Conservation (phyloP, 1,140 invertebrate species). For the Drosophila santomea region DNA sequence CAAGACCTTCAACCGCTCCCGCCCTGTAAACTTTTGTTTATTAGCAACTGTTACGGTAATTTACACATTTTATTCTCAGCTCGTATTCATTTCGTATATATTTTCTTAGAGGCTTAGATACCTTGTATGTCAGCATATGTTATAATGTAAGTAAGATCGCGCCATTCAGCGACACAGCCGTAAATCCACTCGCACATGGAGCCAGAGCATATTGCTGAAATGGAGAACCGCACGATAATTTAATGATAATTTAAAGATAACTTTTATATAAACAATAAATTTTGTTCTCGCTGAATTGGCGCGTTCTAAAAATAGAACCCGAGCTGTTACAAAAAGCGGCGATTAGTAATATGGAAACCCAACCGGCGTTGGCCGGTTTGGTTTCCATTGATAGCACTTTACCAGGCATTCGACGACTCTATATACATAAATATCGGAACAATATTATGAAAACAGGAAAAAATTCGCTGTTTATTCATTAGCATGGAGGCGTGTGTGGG, state of each 20-base stretch:
- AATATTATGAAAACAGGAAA: constrained; percentile 43
- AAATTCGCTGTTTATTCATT: constrained; percentile 44
- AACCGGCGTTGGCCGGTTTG: constrained; percentile 9
- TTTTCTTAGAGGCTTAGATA: background rate
- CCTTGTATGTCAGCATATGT: constrained; percentile 16
- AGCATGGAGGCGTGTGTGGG: constrained; percentile 23
- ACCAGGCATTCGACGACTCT: background rate
- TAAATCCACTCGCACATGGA: constrained; percentile 17
- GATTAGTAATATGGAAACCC: constrained; percentile 38
- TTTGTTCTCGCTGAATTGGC: constrained; percentile 40
- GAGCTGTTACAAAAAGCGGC: constrained; percentile 33
- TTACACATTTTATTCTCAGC: constrained; percentile 46
- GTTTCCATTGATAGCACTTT: constrained; percentile 21
- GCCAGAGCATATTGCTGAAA: constrained; percentile 33
- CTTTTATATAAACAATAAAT: constrained; percentile 75
- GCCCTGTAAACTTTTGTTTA: constrained; percentile 2
- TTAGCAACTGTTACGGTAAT: constrained; percentile 28
- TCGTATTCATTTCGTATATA: background rate
- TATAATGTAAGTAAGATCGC: constrained; percentile 45
- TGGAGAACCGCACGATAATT: constrained; percentile 63
- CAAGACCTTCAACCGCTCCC: background rate
- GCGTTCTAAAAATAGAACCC: constrained; percentile 49
- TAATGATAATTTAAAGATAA: constrained; percentile 81
- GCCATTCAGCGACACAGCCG: constrained; percentile 22
- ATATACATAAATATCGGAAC: constrained; percentile 9